Conservation (phyloP, 2,113 vertebrate species). For the Lophochroa leadbeateri region DNA sequence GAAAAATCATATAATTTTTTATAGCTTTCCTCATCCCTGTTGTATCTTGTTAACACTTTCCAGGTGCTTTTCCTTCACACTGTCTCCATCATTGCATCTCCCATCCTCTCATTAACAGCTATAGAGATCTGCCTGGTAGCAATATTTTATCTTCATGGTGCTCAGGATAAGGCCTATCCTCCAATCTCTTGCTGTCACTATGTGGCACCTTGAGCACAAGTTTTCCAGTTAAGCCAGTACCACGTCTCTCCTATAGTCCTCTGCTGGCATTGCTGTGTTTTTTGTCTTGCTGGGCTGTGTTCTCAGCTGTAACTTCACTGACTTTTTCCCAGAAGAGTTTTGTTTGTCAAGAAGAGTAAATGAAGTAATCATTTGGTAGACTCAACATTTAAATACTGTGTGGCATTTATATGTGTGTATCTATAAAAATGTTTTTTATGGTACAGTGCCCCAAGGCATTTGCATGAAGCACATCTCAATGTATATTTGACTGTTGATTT, state of each 20-base stretch:
- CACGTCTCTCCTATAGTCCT: background rate
- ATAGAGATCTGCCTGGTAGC: constrained; percentile 26
- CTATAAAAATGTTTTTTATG: constrained; percentile 58
- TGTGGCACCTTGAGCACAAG: constrained; percentile 59
- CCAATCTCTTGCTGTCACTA: constrained; percentile 15
- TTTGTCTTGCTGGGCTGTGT: background rate
- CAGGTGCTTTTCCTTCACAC: background rate
- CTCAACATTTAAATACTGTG: constrained; percentile 62
- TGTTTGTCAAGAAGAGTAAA: constrained; percentile 40
- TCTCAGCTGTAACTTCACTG: background rate
- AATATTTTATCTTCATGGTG: constrained; percentile 62
- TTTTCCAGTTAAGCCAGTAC: constrained; percentile 49
- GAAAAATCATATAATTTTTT: background rate
- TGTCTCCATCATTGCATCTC: background rate
- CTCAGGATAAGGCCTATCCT: constrained; percentile 58
- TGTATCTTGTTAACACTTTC: background rate
- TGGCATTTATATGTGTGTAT: constrained; percentile 61
- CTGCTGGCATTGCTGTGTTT: background rate
- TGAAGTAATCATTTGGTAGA: constrained; percentile 27
- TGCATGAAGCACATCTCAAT: constrained; percentile 54
- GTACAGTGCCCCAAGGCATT: constrained; percentile 37
- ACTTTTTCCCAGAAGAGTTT: constrained; percentile 21
- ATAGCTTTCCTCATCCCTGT: background rate
- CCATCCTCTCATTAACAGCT: background rate
- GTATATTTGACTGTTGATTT: constrained; percentile 71